A percentile compares a stretch with the other conserved stretches of the same genome.
Evolutionary conservation across 2,797 vertebrate species (phyloP).

Genomic region (Danio aesculapii): DNA sequence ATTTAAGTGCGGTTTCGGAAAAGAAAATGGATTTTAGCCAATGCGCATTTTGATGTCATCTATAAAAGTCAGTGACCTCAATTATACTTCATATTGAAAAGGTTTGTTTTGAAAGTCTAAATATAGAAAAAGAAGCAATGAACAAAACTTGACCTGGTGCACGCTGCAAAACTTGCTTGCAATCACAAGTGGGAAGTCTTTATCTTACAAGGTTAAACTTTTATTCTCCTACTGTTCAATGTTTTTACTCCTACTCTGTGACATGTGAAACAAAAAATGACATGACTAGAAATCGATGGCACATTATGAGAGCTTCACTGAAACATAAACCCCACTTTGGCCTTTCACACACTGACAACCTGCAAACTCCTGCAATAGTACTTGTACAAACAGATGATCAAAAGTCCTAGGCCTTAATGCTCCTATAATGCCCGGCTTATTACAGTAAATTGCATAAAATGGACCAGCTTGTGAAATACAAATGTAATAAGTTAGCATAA

Average conservation of each 20-base stretch:
- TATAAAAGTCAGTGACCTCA: neutral
- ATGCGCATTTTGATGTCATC: neutral
- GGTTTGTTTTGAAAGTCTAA: neutral
- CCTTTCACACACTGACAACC: slow-evolving; percentile 26
- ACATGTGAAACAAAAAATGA: neutral
- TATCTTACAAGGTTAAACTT: slow-evolving; percentile 15
- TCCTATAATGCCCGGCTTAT: neutral
- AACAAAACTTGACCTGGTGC: neutral
- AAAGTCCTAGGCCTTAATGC: slow-evolving; percentile 2
- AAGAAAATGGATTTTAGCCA: neutral
- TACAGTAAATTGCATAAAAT: too few relatives aligned
- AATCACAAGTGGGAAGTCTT: too few relatives aligned
- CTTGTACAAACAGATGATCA: slow-evolving; percentile 20
- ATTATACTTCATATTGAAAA: neutral
- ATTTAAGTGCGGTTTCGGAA: neutral
- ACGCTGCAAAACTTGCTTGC: neutral
- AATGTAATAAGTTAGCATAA: neutral
- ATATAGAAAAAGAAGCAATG: neutral
- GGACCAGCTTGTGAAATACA: neutral
- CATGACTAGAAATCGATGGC: slow-evolving; percentile 15
- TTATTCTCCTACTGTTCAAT: neutral
- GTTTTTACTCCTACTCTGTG: neutral
- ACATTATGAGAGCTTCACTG: slow-evolving; percentile 6
- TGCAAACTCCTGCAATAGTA: neutral
- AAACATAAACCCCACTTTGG: neutral